phyloP scores from a whole-genome alignment of 2,113 vertebrate genomes.

The Benitochromis conjunctus region DNA sequence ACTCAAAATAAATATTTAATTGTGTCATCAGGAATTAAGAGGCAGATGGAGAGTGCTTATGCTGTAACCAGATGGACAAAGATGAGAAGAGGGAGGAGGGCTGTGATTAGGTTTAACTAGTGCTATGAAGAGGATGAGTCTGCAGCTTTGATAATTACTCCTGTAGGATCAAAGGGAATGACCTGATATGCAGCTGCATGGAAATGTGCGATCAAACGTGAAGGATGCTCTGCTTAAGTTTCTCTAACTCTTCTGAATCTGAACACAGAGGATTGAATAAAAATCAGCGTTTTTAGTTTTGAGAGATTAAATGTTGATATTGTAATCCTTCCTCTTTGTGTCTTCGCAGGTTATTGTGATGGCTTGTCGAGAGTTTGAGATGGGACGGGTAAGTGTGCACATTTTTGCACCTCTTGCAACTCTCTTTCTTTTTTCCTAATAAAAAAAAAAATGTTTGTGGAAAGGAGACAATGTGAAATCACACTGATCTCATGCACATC shows the following conservation, averaged over 20 bases:
- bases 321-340: constrained; percentile 23
- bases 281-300: not conserved
- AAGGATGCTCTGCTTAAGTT: not conserved
- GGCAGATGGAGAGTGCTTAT: constrained; percentile 4
- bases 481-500: not conserved
- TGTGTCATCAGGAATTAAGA: not conserved
- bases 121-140: not conserved
- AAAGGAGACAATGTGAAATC: not conserved
- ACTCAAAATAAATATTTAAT: not conserved
- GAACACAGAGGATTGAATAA: not conserved
- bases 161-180: not conserved
- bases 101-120: not conserved
- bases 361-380: constrained; percentile 99
- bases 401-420: not conserved
- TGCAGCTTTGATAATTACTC: constrained; percentile 6
- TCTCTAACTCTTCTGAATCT: not conserved
- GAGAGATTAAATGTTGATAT: not conserved
- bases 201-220: not conserved
- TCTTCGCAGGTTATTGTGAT: constrained; percentile 91
- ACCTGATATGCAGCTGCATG: not conserved
- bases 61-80: constrained; percentile 11
- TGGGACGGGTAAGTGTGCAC: constrained; percentile 87
- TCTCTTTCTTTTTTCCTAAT: not conserved
- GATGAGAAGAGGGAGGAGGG: not conserved
- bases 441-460: not conserved